phyloP scores from a whole-genome alignment of 1,140 invertebrate genomes.

The Diorhabda carinulata region DNA sequence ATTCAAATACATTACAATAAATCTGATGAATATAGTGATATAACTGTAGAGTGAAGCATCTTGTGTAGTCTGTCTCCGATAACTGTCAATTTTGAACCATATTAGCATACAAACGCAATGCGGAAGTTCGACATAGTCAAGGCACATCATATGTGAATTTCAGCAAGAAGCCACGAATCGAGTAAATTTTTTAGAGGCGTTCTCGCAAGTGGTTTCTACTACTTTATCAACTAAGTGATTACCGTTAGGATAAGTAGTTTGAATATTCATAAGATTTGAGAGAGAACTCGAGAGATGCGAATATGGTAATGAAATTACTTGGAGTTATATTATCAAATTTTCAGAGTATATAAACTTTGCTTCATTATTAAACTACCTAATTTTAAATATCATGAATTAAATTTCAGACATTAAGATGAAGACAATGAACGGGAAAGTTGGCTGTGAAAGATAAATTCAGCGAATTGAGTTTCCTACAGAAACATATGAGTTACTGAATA shows the following conservation, averaged over 20 bases:
- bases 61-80: too few species aligned
- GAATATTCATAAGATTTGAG: conserved; percentile 39
- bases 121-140: too few species aligned
- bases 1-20: too few species aligned
- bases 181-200: conserved; percentile 25
- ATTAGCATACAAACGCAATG: too few species aligned
- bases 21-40: too few species aligned
- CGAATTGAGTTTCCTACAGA: background rate
- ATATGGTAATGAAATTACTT: conserved; percentile 44
- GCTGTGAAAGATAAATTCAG: background rate
- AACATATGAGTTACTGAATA: background rate
- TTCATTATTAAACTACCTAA: conserved; percentile 34
- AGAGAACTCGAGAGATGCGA: conserved; percentile 34
- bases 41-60: too few species aligned
- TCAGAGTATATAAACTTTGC: conserved; percentile 36
- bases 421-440: conserved; percentile 20
- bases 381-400: conserved; percentile 32
- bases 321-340: conserved; percentile 42
- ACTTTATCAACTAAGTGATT: conserved; percentile 30
- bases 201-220: conserved; percentile 30
- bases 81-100: too few species aligned
- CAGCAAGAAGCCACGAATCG: background rate
- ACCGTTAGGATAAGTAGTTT: conserved; percentile 36
- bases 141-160: too few species aligned
- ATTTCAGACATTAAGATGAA: conserved; percentile 17